Evolutionary conservation across 2,888 invertebrate genomes (phyloP), one percentile per base, ranked within the genome.

Genomic region (Lepidocyrtoides sp.): DNA sequence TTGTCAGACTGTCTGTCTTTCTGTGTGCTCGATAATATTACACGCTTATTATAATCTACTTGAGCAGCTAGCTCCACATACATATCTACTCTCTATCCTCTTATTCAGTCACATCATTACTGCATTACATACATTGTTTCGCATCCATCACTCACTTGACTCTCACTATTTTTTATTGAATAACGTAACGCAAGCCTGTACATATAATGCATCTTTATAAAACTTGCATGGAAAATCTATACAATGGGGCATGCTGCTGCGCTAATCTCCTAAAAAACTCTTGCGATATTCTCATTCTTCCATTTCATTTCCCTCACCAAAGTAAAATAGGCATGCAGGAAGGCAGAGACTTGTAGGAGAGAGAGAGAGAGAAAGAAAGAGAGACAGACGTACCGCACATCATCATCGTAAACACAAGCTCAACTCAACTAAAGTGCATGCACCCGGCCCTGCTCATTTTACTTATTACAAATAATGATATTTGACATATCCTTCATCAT

Each of bases 401-500:
- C 26, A 44, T 69, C 44, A 8, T 48, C 84, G 29, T 84, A 32
- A 69, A 36, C 36, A 89, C 51, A 82, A 48, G 48, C n/a, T n/a
- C n/a, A n/a, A n/a, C 77, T 63, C 75, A 63, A 77, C 17, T 79
- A 66, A 48, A 83, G 72, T 89, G 75, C 77, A 83, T 63, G 77
- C 89, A 75, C 83, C 89, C 83, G 77, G 32, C 72, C 57, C 83
- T 89, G 41, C 41, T 48, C 69, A 63, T 69, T 54, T 77, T 63
- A 83, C 89, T 89, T 83, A 89, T 89, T 83, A 89, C 83, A 75
- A 83, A 77, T 89, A 89, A 89, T 89, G 83, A 83, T 83, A 83
- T 83, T 83, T 89, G 83, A 89, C 89, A 77, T 83, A 83, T 83
- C 81, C 75, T 54, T 83, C 89, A 83, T 89, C 63, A 83, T 89